Conservation (phyloP, 2,113 vertebrate genomes). For the Eidolon helvum region DNA sequence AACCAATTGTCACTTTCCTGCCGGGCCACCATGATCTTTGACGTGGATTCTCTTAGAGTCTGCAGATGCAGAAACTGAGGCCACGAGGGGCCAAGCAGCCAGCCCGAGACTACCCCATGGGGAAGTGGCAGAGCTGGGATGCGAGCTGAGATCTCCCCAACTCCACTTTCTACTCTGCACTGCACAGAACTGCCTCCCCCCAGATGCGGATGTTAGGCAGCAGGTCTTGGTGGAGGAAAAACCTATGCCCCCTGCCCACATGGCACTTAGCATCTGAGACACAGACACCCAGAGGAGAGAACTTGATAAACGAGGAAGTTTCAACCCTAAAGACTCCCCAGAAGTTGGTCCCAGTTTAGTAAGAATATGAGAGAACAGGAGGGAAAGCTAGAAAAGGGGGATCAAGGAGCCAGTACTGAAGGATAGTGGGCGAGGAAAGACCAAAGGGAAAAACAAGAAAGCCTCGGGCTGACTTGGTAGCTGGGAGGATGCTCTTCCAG, state of each 20-base stretch:
- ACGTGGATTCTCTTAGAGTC: background rate
- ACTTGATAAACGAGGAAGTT: background rate
- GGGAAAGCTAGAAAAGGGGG: background rate
- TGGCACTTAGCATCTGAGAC: background rate
- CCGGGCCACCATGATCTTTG: background rate
- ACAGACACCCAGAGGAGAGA: background rate
- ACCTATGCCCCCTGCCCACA: background rate
- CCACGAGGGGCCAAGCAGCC: background rate
- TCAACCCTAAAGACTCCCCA: background rate
- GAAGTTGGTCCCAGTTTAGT: background rate
- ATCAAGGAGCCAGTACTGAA: background rate
- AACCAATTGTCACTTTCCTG: background rate
- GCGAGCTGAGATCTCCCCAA: rapidly evolving
- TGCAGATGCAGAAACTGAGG: background rate
- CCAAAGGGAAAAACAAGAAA: background rate
- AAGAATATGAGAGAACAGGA: background rate
- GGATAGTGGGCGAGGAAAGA: background rate
- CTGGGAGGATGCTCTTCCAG: rapidly evolving
- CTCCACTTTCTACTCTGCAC: background rate
- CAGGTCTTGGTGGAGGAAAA: too few species aligned
- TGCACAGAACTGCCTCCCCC: background rate
- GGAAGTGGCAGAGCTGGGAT: background rate
- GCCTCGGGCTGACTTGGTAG: background rate
- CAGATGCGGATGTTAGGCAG: rapidly evolving
- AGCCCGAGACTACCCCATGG: background rate